A percentile compares a stretch with the other conserved stretches of the same genome.
Evolutionary conservation across 1,140 invertebrate genomes (phyloP).

Genomic region (Drosophila athabasca): DNA sequence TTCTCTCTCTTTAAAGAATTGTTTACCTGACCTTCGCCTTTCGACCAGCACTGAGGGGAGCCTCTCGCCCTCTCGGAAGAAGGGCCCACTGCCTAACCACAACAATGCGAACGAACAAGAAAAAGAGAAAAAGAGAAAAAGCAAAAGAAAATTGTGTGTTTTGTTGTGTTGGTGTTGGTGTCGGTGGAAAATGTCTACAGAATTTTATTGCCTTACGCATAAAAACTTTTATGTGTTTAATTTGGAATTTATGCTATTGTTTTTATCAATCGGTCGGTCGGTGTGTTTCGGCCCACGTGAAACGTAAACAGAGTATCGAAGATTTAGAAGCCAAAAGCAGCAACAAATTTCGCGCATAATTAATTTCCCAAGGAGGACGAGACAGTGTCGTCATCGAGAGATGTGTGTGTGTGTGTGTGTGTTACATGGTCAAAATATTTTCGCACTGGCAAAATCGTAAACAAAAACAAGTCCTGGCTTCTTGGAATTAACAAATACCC

Average conservation of each 20-base stretch:
- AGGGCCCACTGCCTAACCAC: no score
- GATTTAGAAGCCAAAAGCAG: constrained; percentile 46
- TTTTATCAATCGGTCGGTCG: constrained; percentile 61
- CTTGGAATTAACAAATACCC: constrained; percentile 12
- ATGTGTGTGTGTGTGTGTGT: constrained; percentile 23
- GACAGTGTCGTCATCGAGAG: constrained; percentile 59
- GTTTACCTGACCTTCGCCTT: constrained; percentile 76
- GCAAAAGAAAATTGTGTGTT: constrained; percentile 29
- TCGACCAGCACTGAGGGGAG: constrained; percentile 11
- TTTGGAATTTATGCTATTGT: constrained; percentile 80
- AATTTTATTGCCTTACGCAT: constrained; percentile 71
- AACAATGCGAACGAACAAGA: constrained; percentile 3
- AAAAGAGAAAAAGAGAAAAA: constrained; percentile 3
- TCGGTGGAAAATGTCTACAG: constrained; percentile 61
- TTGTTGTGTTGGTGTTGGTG: background rate
- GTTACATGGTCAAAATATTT: constrained; percentile 69
- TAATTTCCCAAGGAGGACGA: constrained; percentile 54
- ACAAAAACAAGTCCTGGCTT: constrained; percentile 39
- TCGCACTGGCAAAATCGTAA: constrained; percentile 32
- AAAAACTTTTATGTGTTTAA: constrained; percentile 80
- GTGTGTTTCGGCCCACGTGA: background rate
- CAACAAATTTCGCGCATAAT: constrained; percentile 63
- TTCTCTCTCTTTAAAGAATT: constrained; percentile 31
- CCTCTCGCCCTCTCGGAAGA: no score
- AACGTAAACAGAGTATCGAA: constrained; percentile 55